phyloP scores from a whole-genome alignment of 2,888 invertebrate species.

The Labia minor region DNA sequence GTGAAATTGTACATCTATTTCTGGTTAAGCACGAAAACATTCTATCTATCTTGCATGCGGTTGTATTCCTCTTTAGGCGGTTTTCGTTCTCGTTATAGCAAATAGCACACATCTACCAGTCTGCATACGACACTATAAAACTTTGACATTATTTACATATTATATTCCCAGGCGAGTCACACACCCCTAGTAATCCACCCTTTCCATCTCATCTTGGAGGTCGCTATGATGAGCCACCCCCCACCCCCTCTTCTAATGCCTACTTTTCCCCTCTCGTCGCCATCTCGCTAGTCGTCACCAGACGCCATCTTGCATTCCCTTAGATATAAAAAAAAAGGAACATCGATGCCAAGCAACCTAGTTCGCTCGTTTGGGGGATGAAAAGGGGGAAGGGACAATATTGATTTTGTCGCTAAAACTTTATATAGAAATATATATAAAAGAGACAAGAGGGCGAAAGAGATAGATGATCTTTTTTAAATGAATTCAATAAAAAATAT shows the following conservation, averaged over 20 bases:
- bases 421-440: not conserved
- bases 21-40: constrained; percentile 2
- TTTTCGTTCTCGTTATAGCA: constrained; percentile 17
- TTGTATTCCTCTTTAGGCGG: constrained; percentile 15
- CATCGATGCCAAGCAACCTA: constrained; percentile 3
- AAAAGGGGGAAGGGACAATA: not conserved
- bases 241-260: not conserved
- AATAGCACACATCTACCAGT: constrained; percentile 14
- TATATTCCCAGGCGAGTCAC: not conserved
- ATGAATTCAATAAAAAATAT: too few species aligned
- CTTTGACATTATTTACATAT: constrained; percentile 18
- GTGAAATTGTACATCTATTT: constrained; percentile 2
- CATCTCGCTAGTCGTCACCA: constrained; percentile 4
- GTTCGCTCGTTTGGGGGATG: not conserved
- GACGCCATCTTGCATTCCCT: not conserved
- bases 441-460: not conserved
- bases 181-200: not conserved
- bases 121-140: constrained; percentile 15
- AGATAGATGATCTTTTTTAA: too few species aligned
- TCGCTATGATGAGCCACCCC: not conserved
- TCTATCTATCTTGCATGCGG: not conserved
- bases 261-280: not conserved
- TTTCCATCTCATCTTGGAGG: not conserved
- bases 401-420: constrained; percentile 5
- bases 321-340: not conserved